Conservation (phyloP, 1,140 invertebrate genomes). For the Chionoecetes opilio region DNA sequence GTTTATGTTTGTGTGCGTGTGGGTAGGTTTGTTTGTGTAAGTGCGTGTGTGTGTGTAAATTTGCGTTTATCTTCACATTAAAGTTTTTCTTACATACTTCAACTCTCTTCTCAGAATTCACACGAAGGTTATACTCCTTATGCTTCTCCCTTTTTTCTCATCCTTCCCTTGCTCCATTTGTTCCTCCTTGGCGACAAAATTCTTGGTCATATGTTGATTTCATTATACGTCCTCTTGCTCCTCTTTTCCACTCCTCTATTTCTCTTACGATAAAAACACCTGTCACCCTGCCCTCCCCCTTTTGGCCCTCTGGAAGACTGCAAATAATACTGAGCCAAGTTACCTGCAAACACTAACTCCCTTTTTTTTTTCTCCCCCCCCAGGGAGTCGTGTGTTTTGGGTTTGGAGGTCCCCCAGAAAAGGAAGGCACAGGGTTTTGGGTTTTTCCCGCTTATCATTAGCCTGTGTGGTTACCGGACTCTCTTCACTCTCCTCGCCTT, state of each 20-base stretch:
- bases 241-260: background rate
- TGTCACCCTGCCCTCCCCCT: background rate
- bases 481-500: background rate
- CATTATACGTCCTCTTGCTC: too few relatives aligned
- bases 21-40: too few relatives aligned
- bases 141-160: too few relatives aligned
- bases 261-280: background rate
- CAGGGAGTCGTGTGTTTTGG: background rate
- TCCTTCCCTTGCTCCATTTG: too few relatives aligned
- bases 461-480: background rate
- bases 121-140: too few relatives aligned
- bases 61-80: background rate
- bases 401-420: background rate
- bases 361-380: background rate
- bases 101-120: too few relatives aligned
- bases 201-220: too few relatives aligned
- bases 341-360: background rate
- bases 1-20: too few relatives aligned
- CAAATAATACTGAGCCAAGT: background rate
- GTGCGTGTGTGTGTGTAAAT: background rate
- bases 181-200: too few relatives aligned
- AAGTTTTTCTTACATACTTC: background rate
- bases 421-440: background rate
- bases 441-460: background rate
- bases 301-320: background rate